Evolutionary conservation across 2,113 vertebrate genomes (phyloP), one percentile per base, ranked within the genome.

Genomic region (Ancistrus triradiatus): DNA sequence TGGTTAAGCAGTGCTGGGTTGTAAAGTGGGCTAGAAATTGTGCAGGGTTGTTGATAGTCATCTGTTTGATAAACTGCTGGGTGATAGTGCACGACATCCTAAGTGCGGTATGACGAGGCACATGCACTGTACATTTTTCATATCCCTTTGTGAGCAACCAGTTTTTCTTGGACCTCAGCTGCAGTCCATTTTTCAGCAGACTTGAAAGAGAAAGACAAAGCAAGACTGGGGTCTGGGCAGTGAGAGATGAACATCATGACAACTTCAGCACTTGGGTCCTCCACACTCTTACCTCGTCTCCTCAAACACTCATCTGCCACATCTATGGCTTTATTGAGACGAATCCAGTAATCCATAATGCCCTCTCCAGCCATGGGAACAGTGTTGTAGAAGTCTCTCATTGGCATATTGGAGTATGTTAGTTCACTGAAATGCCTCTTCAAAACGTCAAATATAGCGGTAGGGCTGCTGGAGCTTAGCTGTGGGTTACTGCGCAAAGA

Each of bases 371-470:
- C 2, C 5, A 25, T 43, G 3, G 57, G 72, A 13, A 72, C 14
- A 6, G 59, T 72, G 35, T 43, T 67, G 11, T 74, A 70, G 31
- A 74, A 74, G n/a, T 71, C 72, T 6, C 7, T 28, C 63, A 67
- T 66, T 1, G 57, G 63, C 33, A 68, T 61, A 28, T 27, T 47
- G 0, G 63, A 72, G 19, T 63, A 69, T 1, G 59, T 27, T 8
- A 69, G 18, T 10, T 73, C 59, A 49, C 62, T 70, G 10, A 70
- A 70, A 9, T 70, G 60, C 1, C 43, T 14, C 21, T 58, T 57
- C n/a, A 74, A n/a, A 3, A 70, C 58, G 33, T 74, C 63, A 62
- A 69, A 70, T 1, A 70, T 38, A 9, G 22, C 27, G 3, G 13
- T 18, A 2, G 60, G 31, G n/a, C n/a, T n/a, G n/a, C 47, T 14